Evolutionary conservation across 2,888 invertebrate species (phyloP).

Genomic region (Callyntrura sp.): DNA sequence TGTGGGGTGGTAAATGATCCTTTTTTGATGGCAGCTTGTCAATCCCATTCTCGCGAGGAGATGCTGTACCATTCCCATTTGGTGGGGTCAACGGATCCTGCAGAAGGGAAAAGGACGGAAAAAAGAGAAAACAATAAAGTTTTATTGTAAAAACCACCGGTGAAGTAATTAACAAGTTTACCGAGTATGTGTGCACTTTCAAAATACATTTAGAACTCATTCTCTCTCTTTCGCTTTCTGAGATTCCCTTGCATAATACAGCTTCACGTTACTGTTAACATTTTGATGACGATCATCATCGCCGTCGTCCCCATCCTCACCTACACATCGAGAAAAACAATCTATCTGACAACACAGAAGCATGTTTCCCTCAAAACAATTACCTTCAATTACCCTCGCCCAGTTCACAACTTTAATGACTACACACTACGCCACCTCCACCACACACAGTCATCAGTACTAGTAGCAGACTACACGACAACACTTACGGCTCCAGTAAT

Average conservation of each 20-base stretch:
- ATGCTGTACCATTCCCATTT: conserved; percentile 95
- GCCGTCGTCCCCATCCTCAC: background rate
- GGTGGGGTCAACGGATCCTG: conserved; percentile 93
- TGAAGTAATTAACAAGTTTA: conserved; percentile 69
- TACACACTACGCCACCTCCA: background rate
- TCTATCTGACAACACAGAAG: conserved; percentile 38
- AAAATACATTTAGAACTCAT: background rate
- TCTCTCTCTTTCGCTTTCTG: conserved; percentile 3
- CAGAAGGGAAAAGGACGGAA: conserved; percentile 74
- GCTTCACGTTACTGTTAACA: background rate
- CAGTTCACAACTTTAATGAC: conserved; percentile 74
- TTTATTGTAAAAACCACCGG: conserved; percentile 63
- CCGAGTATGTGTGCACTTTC: background rate
- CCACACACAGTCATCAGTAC: conserved; percentile 8
- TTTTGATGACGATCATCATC: conserved; percentile 3
- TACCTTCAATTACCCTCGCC: conserved; percentile 74
- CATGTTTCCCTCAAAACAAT: conserved; percentile 71
- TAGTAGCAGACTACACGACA: background rate
- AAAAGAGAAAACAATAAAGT: conserved; percentile 52
- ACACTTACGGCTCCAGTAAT: conserved; percentile 63
- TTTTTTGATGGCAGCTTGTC: conserved; percentile 92
- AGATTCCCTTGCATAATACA: background rate
- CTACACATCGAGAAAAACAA: conserved; percentile 15
- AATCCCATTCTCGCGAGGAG: conserved; percentile 94
- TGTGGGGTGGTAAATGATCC: conserved; percentile 90